phyloP scores from a whole-genome alignment of 2,888 invertebrate genomes.

The Orthosia gracilis region DNA sequence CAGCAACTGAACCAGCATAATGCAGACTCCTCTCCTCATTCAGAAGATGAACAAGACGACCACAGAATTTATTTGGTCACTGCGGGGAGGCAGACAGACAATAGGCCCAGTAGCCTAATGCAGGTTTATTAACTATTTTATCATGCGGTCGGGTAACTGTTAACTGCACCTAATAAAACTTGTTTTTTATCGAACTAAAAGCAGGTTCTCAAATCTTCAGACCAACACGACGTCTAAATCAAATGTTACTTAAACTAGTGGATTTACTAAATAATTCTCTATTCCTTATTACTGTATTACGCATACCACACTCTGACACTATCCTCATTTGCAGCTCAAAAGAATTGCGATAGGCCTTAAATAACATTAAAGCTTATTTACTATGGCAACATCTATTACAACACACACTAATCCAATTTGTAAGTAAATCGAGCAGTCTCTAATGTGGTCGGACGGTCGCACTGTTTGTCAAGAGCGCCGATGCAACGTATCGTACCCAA shows the following conservation, averaged over 20 bases:
- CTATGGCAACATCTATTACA: conserved; percentile 27
- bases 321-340: not conserved
- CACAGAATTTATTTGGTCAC: too few species aligned
- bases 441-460: conserved; percentile 18
- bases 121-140: too few species aligned
- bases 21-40: too few species aligned
- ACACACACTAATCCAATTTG: conserved; percentile 49
- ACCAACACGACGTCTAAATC: not conserved
- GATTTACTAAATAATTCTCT: not conserved
- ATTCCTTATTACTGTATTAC: not conserved
- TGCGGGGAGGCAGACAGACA: too few species aligned
- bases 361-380: conserved; percentile 3
- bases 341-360: conserved; percentile 9
- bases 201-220: not conserved
- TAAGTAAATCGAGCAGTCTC: conserved; percentile 43
- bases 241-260: too few species aligned
- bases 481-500: not conserved
- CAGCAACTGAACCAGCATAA: too few species aligned
- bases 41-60: too few species aligned
- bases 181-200: too few species aligned
- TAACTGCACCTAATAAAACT: not conserved
- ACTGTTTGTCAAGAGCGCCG: not conserved
- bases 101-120: too few species aligned
- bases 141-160: too few species aligned
- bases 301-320: not conserved